Evolutionary conservation across 2,113 vertebrate species (phyloP).

Genomic region (Nanger granti): DNA sequence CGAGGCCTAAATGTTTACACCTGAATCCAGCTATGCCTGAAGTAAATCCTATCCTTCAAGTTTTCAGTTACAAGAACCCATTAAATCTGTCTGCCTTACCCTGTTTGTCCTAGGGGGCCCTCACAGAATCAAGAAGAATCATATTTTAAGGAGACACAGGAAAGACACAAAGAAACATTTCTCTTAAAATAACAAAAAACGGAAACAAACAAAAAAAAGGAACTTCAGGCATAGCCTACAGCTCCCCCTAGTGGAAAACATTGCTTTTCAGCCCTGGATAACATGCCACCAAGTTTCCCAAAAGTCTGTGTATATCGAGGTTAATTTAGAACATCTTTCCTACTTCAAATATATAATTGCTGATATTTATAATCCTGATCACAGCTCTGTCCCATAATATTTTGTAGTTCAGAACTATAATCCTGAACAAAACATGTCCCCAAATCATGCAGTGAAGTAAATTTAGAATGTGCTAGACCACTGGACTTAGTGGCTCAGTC

Average conservation of each 20-base stretch:
- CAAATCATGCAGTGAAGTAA: background rate
- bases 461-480: background rate
- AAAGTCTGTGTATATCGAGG: background rate
- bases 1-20: background rate
- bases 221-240: background rate
- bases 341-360: background rate
- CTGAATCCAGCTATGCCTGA: background rate
- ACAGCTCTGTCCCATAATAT: background rate
- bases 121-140: background rate
- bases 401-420: background rate
- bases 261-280: background rate
- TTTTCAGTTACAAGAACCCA: background rate
- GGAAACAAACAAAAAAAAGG: background rate
- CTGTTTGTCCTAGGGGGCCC: background rate
- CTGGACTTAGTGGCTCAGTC: background rate
- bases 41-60: background rate
- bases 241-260: slow-evolving; percentile 52
- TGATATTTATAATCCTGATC: slow-evolving; percentile 5
- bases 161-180: slow-evolving; percentile 33
- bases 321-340: slow-evolving; percentile 27
- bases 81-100: background rate
- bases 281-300: too few species aligned
- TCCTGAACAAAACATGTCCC: background rate
- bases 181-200: background rate
- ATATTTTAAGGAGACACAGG: background rate